Percentiles rank a stretch among this genome's conserved stretches.
These are phyloP conservation scores for Dysmachus trigonus DNA, from an alignment of 2,888 invertebrate genomes.

Conservation along the genomic window DNA sequence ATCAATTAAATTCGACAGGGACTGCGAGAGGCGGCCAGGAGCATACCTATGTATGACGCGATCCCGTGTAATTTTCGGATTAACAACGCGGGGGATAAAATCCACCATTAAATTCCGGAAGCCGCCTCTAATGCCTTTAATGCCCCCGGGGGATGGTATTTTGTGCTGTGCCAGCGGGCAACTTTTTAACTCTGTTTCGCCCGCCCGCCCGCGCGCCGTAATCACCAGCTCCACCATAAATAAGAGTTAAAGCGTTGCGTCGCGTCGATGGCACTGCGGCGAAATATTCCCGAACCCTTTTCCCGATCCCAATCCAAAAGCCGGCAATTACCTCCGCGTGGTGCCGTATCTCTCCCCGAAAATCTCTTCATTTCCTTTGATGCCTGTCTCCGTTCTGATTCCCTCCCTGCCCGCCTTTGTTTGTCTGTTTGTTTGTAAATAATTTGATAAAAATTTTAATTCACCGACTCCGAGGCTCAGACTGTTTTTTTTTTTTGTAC, in stretches of 20 bases:
- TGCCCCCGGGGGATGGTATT: slow-evolving; percentile 1
- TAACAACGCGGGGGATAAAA: slow-evolving; percentile 10
- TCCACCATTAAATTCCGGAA: slow-evolving; percentile 31
- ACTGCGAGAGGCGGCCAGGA: background rate
- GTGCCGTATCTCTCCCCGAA: slow-evolving; percentile 33
- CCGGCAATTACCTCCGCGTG: slow-evolving; percentile 36
- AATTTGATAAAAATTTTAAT: slow-evolving; percentile 43
- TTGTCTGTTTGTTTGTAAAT: slow-evolving; percentile 41
- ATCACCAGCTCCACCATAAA: slow-evolving; percentile 32
- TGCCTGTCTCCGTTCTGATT: slow-evolving; percentile 27
- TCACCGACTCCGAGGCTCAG: background rate
- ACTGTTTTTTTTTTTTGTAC: background rate
- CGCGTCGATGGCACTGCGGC: background rate
- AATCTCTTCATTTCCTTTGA: slow-evolving; percentile 40
- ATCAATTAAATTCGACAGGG: slow-evolving; percentile 22
- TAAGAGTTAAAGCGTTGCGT: slow-evolving; percentile 40
- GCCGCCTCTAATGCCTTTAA: slow-evolving; percentile 36
- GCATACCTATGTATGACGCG: background rate
- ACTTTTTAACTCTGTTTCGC: slow-evolving; percentile 29
- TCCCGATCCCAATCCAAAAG: background rate
- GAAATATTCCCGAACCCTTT: slow-evolving; percentile 9
- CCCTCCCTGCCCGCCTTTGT: background rate
- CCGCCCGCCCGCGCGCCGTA: too few species aligned
- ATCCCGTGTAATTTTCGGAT: slow-evolving; percentile 19
- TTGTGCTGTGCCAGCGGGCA: background rate